Percentiles rank a stretch among this genome's conserved stretches.
These are phyloP conservation scores for Suillia variegata DNA, from an alignment of 2,888 invertebrate species.

Conservation along the genomic window DNA sequence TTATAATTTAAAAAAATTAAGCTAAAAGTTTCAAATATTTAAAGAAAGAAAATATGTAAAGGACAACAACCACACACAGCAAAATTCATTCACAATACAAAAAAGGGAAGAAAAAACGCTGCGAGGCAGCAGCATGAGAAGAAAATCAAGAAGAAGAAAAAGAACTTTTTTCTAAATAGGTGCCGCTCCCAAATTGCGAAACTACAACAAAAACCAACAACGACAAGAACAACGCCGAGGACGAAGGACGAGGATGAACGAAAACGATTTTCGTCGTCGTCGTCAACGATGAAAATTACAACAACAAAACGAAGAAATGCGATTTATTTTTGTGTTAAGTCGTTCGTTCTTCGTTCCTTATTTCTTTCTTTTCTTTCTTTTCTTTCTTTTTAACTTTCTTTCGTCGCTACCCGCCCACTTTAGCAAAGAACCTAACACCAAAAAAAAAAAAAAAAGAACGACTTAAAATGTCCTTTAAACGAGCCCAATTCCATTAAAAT, in stretches of 20 bases:
- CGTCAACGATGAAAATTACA: background rate
- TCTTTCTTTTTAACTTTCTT: too few species aligned
- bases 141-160: conserved; percentile 13
- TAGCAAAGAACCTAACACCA: too few species aligned
- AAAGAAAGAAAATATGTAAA: background rate
- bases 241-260: background rate
- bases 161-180: conserved; percentile 16
- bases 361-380: too few species aligned
- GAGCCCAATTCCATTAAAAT: too few species aligned
- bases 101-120: background rate
- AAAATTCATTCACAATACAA: conserved; percentile 10
- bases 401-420: too few species aligned
- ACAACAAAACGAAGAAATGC: background rate
- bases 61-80: conserved; percentile 9
- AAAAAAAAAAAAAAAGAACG: too few species aligned
- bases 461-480: too few species aligned
- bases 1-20: background rate
- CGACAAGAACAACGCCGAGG: conserved; percentile 2
- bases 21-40: background rate
- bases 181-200: conserved; percentile 31
- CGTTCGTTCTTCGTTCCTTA: too few species aligned
- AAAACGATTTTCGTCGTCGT: conserved; percentile 3
- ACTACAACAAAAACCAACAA: conserved; percentile 12
- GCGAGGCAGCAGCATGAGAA: background rate
- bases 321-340: too few species aligned